Evolutionary conservation across 2,888 invertebrate genomes (phyloP), one percentile per base, ranked within the genome.

Genomic region (Panopea generosa): DNA sequence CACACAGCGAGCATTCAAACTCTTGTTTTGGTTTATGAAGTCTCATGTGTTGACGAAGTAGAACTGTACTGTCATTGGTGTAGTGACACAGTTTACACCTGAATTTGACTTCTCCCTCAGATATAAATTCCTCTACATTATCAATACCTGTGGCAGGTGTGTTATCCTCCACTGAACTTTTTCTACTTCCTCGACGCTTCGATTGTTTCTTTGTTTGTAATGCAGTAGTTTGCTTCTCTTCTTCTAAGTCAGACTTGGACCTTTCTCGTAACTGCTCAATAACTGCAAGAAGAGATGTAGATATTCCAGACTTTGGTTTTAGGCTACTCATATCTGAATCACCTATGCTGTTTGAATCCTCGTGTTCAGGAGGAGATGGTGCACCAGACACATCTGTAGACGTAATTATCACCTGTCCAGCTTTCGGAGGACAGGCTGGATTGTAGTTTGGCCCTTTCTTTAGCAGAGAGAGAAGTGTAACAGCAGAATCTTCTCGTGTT

Each of bases 81-180:
- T 92, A 91, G 67, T 92, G 91, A 69, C 92, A 92, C 1, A 91
- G 79, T 68, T 89, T 87, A 72, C 92, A 92, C n/a, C 90, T 75
- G 62, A 83, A 89, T 26, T 81, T 86, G 0, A 83, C 74, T 26
- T 85, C 84, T 7, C 83, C 83, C 18, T 83, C 87, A 29, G 73
- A 78, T 4, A 66, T 65, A 24, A 90, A 77, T 45, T 86, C 84
- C 77, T 91, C 90, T 20, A 90, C 88, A 77, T 90, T 90, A 18
- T 84, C 85, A 52, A 87, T 84, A 47, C 84, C 82, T 18, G 86
- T 85, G 2, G 86, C 71, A 7, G 71, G 77, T n/a, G 75, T 50
- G 24, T 75, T 82, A 16, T 82, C 84, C 56, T 87, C 87, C 6
- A 76, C 47, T 2, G 84, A 84, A 50, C 69, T 75, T 62, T 66